These are phyloP conservation scores for Gallinago media DNA, from an alignment of 2,113 vertebrate species.

Conservation along the genomic window DNA sequence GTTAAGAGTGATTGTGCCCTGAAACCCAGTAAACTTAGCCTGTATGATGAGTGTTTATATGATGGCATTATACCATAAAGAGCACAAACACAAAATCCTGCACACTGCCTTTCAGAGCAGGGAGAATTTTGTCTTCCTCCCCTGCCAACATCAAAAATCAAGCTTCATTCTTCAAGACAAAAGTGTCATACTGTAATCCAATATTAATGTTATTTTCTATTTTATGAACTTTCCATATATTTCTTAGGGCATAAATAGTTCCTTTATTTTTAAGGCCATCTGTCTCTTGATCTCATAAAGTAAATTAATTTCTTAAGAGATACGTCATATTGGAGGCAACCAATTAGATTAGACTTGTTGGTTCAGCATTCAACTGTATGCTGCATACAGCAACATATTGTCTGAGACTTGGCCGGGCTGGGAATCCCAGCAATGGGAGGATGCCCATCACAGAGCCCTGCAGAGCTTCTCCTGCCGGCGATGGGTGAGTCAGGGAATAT, in stretches of 20 bases:
- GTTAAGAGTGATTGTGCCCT: background rate
- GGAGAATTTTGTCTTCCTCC: background rate
- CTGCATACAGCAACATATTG: background rate
- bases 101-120: background rate
- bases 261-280: background rate
- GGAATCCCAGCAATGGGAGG: background rate
- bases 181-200: background rate
- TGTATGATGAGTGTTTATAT: slow-evolving; percentile 7
- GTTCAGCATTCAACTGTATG: background rate
- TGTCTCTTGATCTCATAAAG: background rate
- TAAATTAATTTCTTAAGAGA: background rate
- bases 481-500: background rate
- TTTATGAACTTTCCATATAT: background rate
- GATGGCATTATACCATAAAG: background rate
- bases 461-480: accelerated
- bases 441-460: background rate
- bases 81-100: background rate
- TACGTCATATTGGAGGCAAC: background rate
- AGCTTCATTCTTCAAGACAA: background rate
- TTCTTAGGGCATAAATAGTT: background rate
- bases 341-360: background rate
- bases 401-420: background rate
- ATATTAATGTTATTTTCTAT: background rate
- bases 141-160: background rate
- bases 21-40: background rate